phyloP scores from a whole-genome alignment of 2,113 vertebrate species.

The Hystrix brachyura region DNA sequence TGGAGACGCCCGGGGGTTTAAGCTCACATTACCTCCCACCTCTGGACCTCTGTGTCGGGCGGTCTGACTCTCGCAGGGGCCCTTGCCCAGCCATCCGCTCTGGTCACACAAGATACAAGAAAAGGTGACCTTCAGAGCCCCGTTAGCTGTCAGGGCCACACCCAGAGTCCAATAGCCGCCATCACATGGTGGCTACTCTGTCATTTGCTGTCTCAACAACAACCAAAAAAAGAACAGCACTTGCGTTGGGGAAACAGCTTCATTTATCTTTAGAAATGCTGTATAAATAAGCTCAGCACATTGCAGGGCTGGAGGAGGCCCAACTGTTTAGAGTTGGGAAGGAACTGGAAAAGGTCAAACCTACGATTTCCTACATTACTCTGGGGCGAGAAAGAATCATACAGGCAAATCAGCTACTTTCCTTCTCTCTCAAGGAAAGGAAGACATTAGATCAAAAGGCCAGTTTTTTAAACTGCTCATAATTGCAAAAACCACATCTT shows the following conservation, averaged over 20 bases:
- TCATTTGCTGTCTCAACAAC: background rate
- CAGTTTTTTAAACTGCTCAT: constrained; percentile 1
- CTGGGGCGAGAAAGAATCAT: background rate
- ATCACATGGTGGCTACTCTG: background rate
- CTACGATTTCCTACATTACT: background rate
- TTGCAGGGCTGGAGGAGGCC: background rate
- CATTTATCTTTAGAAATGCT: constrained; percentile 62
- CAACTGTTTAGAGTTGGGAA: constrained; percentile 6
- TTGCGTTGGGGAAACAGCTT: background rate
- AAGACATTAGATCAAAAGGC: constrained; percentile 53
- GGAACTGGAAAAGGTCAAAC: constrained; percentile 59
- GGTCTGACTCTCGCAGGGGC: background rate
- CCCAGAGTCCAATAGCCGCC: background rate
- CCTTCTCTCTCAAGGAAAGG: background rate
- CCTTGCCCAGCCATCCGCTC: background rate
- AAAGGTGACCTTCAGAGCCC: background rate
- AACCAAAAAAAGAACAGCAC: background rate
- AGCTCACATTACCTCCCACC: background rate
- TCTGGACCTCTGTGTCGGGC: background rate
- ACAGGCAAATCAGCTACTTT: background rate
- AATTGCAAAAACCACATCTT: constrained; percentile 49
- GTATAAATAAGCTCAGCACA: constrained; percentile 57
- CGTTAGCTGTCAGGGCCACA: background rate
- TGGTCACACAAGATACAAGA: background rate
- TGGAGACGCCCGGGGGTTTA: background rate